Evolutionary conservation across 2,888 invertebrate genomes (phyloP).

Genomic region (Drosophila fungiperda): DNA sequence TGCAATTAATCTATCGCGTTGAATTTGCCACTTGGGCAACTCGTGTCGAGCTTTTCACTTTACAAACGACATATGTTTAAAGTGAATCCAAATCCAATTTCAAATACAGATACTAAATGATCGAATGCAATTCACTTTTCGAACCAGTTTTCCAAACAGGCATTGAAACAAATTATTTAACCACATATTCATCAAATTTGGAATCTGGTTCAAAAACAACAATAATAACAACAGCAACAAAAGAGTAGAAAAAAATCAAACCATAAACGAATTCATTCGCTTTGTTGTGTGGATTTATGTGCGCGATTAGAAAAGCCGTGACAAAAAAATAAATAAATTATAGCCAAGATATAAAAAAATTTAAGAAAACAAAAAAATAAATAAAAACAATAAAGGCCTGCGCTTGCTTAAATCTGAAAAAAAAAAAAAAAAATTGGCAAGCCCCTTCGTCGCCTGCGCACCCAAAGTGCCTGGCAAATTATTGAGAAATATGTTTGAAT

Average conservation of each 20-base stretch:
- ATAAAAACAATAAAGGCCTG: slow-evolving; percentile 41
- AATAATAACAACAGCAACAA: slow-evolving; percentile 18
- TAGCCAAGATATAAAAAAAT: slow-evolving; percentile 21
- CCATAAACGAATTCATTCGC: slow-evolving; percentile 21
- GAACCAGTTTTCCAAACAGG: slow-evolving; percentile 47
- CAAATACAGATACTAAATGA: slow-evolving; percentile 14
- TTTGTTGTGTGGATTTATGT: slow-evolving; percentile 68
- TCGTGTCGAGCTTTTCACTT: slow-evolving; percentile 14
- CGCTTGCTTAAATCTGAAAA: slow-evolving; percentile 15
- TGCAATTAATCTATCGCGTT: slow-evolving; percentile 46
- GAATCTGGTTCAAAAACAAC: slow-evolving; percentile 22
- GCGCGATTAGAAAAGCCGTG: slow-evolving; percentile 65
- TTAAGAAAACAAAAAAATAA: slow-evolving; percentile 25
- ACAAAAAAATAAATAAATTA: slow-evolving; percentile 49
- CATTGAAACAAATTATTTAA: slow-evolving; percentile 32
- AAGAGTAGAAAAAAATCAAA: slow-evolving; percentile 17
- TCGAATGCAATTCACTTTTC: slow-evolving; percentile 22
- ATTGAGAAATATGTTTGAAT: slow-evolving; percentile 31
- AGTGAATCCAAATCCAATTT: slow-evolving; percentile 20
- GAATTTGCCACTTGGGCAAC: slow-evolving; percentile 27
- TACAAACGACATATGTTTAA: not conserved
- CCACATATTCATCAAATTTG: slow-evolving; percentile 22
- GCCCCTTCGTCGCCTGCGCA: not conserved
- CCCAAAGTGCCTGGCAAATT: slow-evolving; percentile 28
- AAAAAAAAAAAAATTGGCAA: slow-evolving; percentile 4